A percentile compares a stretch with the other conserved stretches of the same genome.
These are phyloP conservation scores for Zygaena filipendulae DNA, from an alignment of 2,888 invertebrate genomes.

Conservation along the genomic window DNA sequence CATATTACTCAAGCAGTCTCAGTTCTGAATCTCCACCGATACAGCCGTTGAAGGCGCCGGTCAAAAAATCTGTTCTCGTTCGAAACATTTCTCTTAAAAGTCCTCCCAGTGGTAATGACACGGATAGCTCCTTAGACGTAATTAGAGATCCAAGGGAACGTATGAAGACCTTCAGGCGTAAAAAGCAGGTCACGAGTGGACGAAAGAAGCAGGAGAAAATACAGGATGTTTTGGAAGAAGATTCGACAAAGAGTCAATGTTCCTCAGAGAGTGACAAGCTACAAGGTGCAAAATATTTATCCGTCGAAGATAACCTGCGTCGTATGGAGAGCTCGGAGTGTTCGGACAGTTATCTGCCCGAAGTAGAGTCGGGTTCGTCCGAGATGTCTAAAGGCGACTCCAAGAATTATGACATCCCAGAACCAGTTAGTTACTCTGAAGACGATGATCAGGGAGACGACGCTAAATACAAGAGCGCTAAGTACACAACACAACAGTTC, in stretches of 20 bases:
- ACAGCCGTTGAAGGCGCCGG: slow-evolving; percentile 72
- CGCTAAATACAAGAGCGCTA: slow-evolving; percentile 44
- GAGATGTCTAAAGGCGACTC: slow-evolving; percentile 69
- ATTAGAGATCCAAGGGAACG: slow-evolving; percentile 75
- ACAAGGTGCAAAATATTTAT: slow-evolving; percentile 41
- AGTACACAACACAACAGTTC: slow-evolving; percentile 52
- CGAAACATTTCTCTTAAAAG: slow-evolving; percentile 73
- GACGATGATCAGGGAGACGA: slow-evolving; percentile 66
- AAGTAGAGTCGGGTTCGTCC: slow-evolving; percentile 71
- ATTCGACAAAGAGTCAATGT: slow-evolving; percentile 59
- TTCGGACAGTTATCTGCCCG: slow-evolving; percentile 76
- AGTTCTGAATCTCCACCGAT: slow-evolving; percentile 80
- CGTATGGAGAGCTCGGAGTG: slow-evolving; percentile 73
- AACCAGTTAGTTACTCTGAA: slow-evolving; percentile 59
- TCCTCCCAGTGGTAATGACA: slow-evolving; percentile 80
- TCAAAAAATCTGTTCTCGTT: slow-evolving; percentile 71
- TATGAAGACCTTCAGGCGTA: slow-evolving; percentile 75
- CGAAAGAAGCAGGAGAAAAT: slow-evolving; percentile 68
- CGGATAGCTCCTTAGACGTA: slow-evolving; percentile 75
- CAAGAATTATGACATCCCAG: slow-evolving; percentile 44
- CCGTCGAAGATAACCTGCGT: slow-evolving; percentile 52
- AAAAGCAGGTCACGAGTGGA: slow-evolving; percentile 71
- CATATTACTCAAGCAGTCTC: slow-evolving; percentile 79
- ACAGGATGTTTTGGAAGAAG: slow-evolving; percentile 63
- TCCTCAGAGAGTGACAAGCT: slow-evolving; percentile 62